phyloP scores from a whole-genome alignment of 1,140 invertebrate species.

The Orussus abietinus region DNA sequence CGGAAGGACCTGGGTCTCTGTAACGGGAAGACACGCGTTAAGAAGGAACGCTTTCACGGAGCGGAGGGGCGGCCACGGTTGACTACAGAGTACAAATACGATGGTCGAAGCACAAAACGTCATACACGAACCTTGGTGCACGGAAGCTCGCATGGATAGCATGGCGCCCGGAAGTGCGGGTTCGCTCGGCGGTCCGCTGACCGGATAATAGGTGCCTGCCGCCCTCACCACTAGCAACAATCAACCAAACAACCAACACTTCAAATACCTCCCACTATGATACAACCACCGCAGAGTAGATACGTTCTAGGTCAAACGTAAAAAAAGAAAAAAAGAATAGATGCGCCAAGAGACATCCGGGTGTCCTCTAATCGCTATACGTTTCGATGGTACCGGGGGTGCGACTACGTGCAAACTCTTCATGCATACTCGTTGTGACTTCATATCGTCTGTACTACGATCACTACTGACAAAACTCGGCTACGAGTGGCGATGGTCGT shows the following conservation, averaged over 20 bases:
- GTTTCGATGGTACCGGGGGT: slow-evolving; percentile 14
- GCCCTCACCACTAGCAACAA: slow-evolving; percentile 86
- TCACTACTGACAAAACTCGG: slow-evolving; percentile 28
- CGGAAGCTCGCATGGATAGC: slow-evolving; percentile 56
- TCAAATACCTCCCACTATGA: slow-evolving; percentile 51
- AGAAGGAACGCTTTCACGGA: too few species aligned
- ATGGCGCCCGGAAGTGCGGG: slow-evolving; percentile 55
- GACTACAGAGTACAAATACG: slow-evolving; percentile 10
- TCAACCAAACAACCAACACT: slow-evolving; percentile 58
- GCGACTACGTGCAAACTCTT: slow-evolving; percentile 35
- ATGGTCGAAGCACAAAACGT: slow-evolving; percentile 36
- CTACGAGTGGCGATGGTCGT: too few species aligned
- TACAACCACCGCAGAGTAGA: slow-evolving; percentile 13
- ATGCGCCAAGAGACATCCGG: slow-evolving; percentile 3
- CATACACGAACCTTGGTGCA: slow-evolving; percentile 55
- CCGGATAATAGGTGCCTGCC: slow-evolving; percentile 88
- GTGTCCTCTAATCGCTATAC: slow-evolving; percentile 14
- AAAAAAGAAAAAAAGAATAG: slow-evolving; percentile 5
- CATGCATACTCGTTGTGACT: slow-evolving; percentile 23
- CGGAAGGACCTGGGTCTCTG: slow-evolving; percentile 48
- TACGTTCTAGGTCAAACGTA: slow-evolving; percentile 16
- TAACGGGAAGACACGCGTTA: slow-evolving; percentile 24
- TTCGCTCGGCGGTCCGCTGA: slow-evolving; percentile 68
- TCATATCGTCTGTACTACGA: slow-evolving; percentile 11
- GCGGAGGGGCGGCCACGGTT: not conserved